Evolutionary conservation across 2,113 vertebrate species (phyloP).

Genomic region (Scartelaos histophorus): DNA sequence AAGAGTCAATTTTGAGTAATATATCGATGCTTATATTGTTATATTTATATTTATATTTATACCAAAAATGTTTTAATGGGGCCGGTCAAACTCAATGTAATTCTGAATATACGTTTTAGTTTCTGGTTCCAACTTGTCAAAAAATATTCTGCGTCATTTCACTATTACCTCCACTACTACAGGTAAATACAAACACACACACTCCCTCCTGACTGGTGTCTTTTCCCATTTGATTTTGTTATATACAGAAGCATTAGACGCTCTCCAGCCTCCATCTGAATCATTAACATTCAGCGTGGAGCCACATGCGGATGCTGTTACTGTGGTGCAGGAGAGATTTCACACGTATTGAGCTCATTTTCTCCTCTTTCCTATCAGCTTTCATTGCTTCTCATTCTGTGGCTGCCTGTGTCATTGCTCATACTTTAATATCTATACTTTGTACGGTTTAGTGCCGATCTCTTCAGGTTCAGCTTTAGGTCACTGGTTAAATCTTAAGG

Average conservation of each 20-base stretch:
- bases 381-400: constrained; percentile 1
- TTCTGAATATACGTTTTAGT: not conserved
- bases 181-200: not conserved
- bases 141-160: not conserved
- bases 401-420: not conserved
- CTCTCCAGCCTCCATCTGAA: constrained; percentile 57
- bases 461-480: constrained; percentile 43
- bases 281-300: constrained; percentile 63
- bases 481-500: constrained; percentile 40
- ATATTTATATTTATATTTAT: too few relatives aligned
- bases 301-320: constrained; percentile 26
- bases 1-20: too few relatives aligned
- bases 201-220: constrained; percentile 11
- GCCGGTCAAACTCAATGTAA: not conserved
- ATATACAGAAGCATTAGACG: constrained; percentile 46
- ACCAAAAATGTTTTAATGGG: not conserved
- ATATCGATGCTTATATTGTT: too few relatives aligned
- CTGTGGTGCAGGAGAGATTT: constrained; percentile 35
- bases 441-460: constrained; percentile 15
- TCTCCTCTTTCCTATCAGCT: not conserved
- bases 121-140: not conserved
- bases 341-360: constrained; percentile 21
- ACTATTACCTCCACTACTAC: not conserved
- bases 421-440: constrained; percentile 18
- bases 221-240: constrained; percentile 34